Conservation (phyloP, 2,113 vertebrate species). For the Xenopus tropicalis region UCB_Xtro_10.0 CM004444.2:63136001-63136500, state of each 20-base stretch:
- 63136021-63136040: too few relatives aligned
- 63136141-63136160: conserved; percentile 88
- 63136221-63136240: conserved; percentile 94
- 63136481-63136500: background rate
- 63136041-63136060: too few relatives aligned
- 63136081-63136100: background rate
- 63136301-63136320: conserved; percentile 94
- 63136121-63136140: conserved; percentile 64
- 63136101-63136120: conserved; percentile 5
- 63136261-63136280: conserved; percentile 97
- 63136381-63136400: background rate
- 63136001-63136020: too few relatives aligned
- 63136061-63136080: too few relatives aligned
- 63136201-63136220: conserved; percentile 91
- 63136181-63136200: conserved; percentile 93
- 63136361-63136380: too few relatives aligned
- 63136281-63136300: conserved; percentile 93
- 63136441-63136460: too few relatives aligned
- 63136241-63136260: conserved; percentile 90
- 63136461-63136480: too few relatives aligned
- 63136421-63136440: rapidly evolving
- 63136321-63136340: conserved; percentile 40
- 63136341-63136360: background rate
- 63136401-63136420: background rate
- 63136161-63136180: conserved; percentile 99